Evolutionary conservation across 2,888 invertebrate species (phyloP), one percentile per base, ranked within the genome.

Genomic region (Neuroscelio doddi): DNA sequence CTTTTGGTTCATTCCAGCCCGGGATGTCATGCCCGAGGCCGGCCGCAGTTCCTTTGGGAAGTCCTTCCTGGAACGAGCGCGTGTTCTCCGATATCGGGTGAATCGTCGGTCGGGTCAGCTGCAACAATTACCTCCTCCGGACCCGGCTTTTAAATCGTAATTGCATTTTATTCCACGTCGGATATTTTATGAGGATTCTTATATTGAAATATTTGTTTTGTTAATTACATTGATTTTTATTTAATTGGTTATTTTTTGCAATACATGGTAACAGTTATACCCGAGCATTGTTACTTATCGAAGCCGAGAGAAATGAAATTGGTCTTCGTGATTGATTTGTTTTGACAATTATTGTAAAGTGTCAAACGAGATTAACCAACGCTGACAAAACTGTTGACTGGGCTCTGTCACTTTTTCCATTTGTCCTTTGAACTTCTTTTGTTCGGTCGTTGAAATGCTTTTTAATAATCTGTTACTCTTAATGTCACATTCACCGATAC

Each of bases 21-120:
- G 81, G 81, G 80, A 82, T 80, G 79, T 75, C 78, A 82, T 82
- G 80, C 78, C 79, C 81, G 81, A 79, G 79, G 79, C 78, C 70
- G 77, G 75, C 58, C 73, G 72, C 70, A 78, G 77, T 75, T 72
- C 76, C 76, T 73, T 78, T 71, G 78, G 78, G 74, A 83, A 82
- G 75, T 85, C 85, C 64, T 80, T 86, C 73, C 78, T 86, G 57
- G 85, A 85, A 67, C 83, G 85, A 70, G 85, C 86, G 39, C 80
- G 12, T 83, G 10, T 83, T 84, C n/a, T 67, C 86, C 86, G 78
- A 80, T 86, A 58, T 75, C 85, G 41, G 75, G 72, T 49, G 57
- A 55, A n/a, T n/a, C n/a, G n/a, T n/a, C 26, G 3, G n/a, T 29
- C 45, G n/a, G 9, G 14, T 3, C 3, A 1, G 4, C 9, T 41